These are phyloP conservation scores for Campylomormyrus tamandua DNA, from an alignment of 2,113 vertebrate genomes.

Conservation along the genomic window DNA sequence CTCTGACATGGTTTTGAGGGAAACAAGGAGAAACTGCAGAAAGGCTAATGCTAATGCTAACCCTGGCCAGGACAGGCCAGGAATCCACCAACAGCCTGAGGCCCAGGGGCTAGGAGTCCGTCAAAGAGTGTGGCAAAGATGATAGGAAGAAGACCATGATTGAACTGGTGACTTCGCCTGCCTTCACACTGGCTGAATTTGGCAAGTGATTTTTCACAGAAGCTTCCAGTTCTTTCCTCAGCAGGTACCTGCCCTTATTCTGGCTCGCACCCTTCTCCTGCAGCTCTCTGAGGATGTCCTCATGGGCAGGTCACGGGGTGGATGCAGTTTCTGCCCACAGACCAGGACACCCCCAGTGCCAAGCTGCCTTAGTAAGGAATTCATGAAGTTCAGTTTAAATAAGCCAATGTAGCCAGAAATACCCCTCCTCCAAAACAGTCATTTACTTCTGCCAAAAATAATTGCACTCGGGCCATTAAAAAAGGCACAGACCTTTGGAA, in stretches of 20 bases:
- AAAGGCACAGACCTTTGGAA: background rate
- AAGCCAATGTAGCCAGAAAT: background rate
- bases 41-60: background rate
- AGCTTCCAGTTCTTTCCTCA: background rate
- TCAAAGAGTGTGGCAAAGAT: background rate
- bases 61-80: background rate
- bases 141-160: background rate
- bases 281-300: background rate
- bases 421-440: background rate
- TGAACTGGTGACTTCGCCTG: background rate
- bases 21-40: background rate
- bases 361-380: background rate
- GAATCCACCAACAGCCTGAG: background rate
- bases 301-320: no score
- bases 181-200: background rate
- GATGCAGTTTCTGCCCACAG: no score
- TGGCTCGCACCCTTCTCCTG: background rate
- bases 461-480: background rate
- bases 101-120: background rate
- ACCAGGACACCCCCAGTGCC: background rate
- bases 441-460: background rate
- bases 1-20: background rate
- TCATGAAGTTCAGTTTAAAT: background rate
- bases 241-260: background rate
- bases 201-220: background rate